A percentile compares a stretch with the other conserved stretches of the same genome.
Evolutionary conservation across 2,888 invertebrate species (phyloP).

Genomic region (Aphelenchoides bicaudatus): DNA sequence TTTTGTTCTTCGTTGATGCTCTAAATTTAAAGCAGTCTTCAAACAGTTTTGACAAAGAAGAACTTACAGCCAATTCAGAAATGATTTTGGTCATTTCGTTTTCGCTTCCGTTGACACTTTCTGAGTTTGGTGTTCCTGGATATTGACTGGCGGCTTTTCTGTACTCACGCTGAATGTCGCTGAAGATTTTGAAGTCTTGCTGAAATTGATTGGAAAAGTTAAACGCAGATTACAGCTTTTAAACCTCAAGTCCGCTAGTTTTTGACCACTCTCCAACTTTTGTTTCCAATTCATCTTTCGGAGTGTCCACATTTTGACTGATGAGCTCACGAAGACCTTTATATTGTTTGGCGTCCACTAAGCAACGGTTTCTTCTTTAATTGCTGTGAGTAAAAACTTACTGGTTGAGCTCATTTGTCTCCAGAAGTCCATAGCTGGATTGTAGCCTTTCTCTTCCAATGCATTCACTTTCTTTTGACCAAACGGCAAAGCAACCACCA

Average conservation of each 20-base stretch:
- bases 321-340: neutral
- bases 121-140: neutral
- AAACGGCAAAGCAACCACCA: too few species aligned
- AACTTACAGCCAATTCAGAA: conserved; percentile 1
- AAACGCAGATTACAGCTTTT: neutral
- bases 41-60: too few species aligned
- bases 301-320: neutral
- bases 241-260: neutral
- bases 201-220: neutral
- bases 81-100: conserved; percentile 12
- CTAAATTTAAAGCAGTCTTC: conserved; percentile 7
- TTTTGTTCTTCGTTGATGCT: conserved; percentile 6
- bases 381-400: too few species aligned
- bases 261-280: neutral
- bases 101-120: neutral
- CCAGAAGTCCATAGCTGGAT: conserved; percentile 8
- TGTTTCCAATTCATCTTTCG: conserved; percentile 2
- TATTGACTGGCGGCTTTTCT: neutral
- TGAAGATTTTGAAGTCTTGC: conserved; percentile 9
- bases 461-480: too few species aligned
- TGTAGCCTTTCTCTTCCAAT: neutral
- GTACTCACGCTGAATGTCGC: neutral
- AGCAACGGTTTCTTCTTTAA: too few species aligned
- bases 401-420: conserved; percentile 7
- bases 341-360: conserved; percentile 3